Conservation (phyloP, 2,888 invertebrate genomes). For the Microctonus aethiopoides region DNA sequence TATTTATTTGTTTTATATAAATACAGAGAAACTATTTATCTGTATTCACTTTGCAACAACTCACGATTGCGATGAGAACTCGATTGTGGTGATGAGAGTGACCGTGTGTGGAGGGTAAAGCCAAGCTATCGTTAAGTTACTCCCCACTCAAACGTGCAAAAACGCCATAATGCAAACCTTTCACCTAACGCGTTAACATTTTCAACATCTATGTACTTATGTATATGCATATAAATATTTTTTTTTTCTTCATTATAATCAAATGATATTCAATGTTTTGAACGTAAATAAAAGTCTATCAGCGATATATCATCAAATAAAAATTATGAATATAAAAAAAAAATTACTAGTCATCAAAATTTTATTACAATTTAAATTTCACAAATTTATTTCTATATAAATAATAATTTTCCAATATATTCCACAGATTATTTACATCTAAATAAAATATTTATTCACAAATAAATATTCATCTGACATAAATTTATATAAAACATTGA, state of each 20-base stretch:
- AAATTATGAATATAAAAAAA: conserved; percentile 1
- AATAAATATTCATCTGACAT: too few species aligned
- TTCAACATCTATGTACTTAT: not conserved
- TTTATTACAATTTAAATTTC: too few species aligned
- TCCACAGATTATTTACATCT: too few species aligned
- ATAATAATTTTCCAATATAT: too few species aligned
- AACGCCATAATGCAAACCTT: conserved; percentile 27
- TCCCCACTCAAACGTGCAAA: conserved; percentile 24
- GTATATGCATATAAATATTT: not conserved
- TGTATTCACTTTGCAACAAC: conserved; percentile 11
- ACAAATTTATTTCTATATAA: too few species aligned
- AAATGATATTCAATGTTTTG: conserved; percentile 11
- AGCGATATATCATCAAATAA: not conserved
- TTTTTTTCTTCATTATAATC: not conserved
- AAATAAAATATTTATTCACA: too few species aligned
- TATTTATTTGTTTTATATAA: too few species aligned
- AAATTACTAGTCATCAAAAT: too few species aligned
- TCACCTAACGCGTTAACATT: conserved; percentile 20
- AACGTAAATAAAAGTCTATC: not conserved
- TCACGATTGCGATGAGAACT: conserved; percentile 37
- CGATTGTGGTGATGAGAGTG: conserved; percentile 31
- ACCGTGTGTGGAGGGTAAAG: conserved; percentile 13
- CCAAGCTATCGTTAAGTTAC: not conserved
- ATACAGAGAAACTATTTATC: conserved; percentile 2
- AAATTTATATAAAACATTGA: too few species aligned